Evolutionary conservation across 2,797 vertebrate genomes (phyloP).

Genomic region (Florisuga fusca): DNA sequence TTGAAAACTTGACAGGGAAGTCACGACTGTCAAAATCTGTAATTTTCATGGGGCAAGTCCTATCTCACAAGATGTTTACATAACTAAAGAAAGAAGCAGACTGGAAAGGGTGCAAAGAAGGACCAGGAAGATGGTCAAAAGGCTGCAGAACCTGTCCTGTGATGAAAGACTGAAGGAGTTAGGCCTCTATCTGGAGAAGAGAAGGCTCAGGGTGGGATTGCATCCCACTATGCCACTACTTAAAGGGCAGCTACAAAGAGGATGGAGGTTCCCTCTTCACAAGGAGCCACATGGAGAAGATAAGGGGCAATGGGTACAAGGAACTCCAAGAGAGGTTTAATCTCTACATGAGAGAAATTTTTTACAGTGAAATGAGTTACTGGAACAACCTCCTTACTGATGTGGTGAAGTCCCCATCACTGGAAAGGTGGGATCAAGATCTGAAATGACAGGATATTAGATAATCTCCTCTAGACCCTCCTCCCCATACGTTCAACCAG

Average conservation of each 20-base stretch:
- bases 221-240: background rate
- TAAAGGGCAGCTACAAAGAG: background rate
- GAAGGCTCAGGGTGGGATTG: background rate
- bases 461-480: background rate
- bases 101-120: background rate
- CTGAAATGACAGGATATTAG: fast-evolving
- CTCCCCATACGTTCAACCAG: background rate
- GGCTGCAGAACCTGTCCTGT: background rate
- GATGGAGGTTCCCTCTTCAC: background rate
- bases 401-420: background rate
- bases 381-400: background rate
- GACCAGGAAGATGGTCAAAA: background rate
- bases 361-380: background rate
- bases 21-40: background rate
- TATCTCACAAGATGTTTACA: background rate
- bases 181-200: background rate
- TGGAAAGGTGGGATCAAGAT: background rate
- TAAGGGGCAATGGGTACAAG: background rate
- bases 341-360: fast-evolving
- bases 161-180: background rate
- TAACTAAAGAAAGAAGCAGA: background rate
- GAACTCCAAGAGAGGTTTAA: background rate
- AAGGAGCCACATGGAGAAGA: background rate
- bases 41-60: background rate
- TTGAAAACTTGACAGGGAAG: background rate